A percentile compares a stretch with the other conserved stretches of the same genome.
Conservation (phyloP, 2,888 invertebrate genomes). For the Smittia aterrima region DNA sequence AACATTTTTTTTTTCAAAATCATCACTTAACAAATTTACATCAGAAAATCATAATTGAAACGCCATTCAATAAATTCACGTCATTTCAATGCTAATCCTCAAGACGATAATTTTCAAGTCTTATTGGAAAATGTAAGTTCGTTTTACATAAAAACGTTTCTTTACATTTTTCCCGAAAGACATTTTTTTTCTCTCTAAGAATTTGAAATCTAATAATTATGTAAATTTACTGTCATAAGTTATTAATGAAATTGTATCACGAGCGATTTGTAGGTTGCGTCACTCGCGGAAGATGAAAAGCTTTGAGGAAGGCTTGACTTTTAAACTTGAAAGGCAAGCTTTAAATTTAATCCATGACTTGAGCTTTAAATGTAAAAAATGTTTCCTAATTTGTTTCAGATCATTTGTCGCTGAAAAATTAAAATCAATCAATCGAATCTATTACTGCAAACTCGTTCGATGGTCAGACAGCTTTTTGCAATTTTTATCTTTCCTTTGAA, state of each 20-base stretch:
- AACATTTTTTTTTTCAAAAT: background rate
- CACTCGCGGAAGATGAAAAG: no score
- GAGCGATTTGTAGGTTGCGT: no score
- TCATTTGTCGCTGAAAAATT: no score
- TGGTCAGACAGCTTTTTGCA: no score
- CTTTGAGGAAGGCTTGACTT: no score
- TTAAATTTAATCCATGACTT: no score
- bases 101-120: background rate
- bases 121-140: background rate
- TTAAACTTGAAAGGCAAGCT: no score
- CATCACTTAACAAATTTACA: slow-evolving; percentile 21
- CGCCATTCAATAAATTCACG: slow-evolving; percentile 28
- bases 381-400: no score
- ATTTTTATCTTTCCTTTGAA: no score
- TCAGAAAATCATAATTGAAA: slow-evolving; percentile 39
- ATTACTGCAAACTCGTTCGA: no score
- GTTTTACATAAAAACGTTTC: slow-evolving; percentile 17
- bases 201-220: slow-evolving; percentile 5
- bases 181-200: background rate
- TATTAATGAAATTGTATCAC: background rate
- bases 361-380: no score
- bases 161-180: background rate
- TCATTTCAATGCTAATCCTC: slow-evolving; percentile 31
- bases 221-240: background rate
- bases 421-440: no score